These are phyloP conservation scores for Pseudochromis fuscus DNA, from an alignment of 2,797 vertebrate species.

Conservation along the genomic window DNA sequence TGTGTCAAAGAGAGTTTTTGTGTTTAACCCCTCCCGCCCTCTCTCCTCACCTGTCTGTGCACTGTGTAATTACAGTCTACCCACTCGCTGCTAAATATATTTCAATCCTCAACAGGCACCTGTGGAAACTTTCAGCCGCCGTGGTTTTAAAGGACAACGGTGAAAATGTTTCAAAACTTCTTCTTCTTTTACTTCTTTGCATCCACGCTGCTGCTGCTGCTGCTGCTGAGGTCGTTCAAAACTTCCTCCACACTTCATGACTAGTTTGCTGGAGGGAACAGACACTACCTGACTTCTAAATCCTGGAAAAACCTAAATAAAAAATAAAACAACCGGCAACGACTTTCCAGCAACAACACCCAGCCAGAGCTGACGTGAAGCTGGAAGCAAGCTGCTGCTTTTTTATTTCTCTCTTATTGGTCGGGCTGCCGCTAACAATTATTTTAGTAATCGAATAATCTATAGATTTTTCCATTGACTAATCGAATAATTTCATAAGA, in stretches of 20 bases:
- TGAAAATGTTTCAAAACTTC: constrained; percentile 19
- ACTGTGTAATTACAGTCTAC: constrained; percentile 73
- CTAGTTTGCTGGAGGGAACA: constrained; percentile 42
- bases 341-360: constrained; percentile 28
- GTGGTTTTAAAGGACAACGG: constrained; percentile 23
- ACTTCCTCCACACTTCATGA: constrained; percentile 25
- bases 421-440: neutral
- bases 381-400: constrained; percentile 25
- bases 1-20: constrained; percentile 37
- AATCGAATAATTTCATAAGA: too few relatives aligned
- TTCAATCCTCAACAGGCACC: constrained; percentile 60
- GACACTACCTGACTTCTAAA: constrained; percentile 48
- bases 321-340: neutral
- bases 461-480: too few relatives aligned
- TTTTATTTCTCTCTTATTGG: neutral
- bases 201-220: neutral
- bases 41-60: constrained; percentile 60
- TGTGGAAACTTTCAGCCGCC: constrained; percentile 59
- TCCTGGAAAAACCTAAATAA: constrained; percentile 6
- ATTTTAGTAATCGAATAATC: too few relatives aligned
- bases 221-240: constrained; percentile 1
- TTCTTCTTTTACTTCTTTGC: constrained; percentile 7
- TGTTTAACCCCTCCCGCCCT: constrained; percentile 40
- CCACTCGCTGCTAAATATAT: constrained; percentile 77
- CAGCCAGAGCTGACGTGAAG: constrained; percentile 12